These are phyloP conservation scores for Julus scandinavius DNA, from an alignment of 2,888 invertebrate genomes.

Conservation along the genomic window DNA sequence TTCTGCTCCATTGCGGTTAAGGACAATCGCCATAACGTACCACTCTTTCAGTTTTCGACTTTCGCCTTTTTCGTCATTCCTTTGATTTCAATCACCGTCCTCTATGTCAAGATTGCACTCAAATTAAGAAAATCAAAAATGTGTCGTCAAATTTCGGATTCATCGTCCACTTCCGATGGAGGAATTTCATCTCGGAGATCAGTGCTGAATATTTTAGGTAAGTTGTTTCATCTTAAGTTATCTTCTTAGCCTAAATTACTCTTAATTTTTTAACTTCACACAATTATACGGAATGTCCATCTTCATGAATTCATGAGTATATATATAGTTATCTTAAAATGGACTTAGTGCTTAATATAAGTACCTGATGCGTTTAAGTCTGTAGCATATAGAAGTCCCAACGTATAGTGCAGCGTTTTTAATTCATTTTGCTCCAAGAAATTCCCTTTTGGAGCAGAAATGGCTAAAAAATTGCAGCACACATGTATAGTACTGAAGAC, in stretches of 20 bases:
- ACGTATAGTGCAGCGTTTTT: too few relatives aligned
- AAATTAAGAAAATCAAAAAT: conserved; percentile 56
- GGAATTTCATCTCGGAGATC: conserved; percentile 48
- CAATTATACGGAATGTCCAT: too few relatives aligned
- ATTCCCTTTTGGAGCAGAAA: too few relatives aligned
- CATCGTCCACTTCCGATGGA: conserved; percentile 52
- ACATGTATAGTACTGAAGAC: too few relatives aligned
- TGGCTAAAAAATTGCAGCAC: too few relatives aligned
- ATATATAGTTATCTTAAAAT: too few relatives aligned
- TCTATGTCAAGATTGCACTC: conserved; percentile 80
- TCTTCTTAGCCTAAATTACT: not conserved
- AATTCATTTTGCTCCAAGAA: too few relatives aligned
- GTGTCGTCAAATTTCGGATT: conserved; percentile 53
- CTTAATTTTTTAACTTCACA: too few relatives aligned
- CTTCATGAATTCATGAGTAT: too few relatives aligned
- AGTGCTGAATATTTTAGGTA: conserved; percentile 57
- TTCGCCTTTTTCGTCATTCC: conserved; percentile 84
- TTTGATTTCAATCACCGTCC: conserved; percentile 76
- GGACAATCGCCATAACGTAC: conserved; percentile 69
- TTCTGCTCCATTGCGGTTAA: conserved; percentile 77
- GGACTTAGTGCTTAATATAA: too few relatives aligned
- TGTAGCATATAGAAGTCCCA: too few relatives aligned
- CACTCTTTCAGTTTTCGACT: conserved; percentile 82
- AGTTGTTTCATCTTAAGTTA: conserved; percentile 19
- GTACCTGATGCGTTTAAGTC: too few relatives aligned